Conservation (phyloP, 64 coral and sea anemone species). For the Montipora foliosa region DNA sequence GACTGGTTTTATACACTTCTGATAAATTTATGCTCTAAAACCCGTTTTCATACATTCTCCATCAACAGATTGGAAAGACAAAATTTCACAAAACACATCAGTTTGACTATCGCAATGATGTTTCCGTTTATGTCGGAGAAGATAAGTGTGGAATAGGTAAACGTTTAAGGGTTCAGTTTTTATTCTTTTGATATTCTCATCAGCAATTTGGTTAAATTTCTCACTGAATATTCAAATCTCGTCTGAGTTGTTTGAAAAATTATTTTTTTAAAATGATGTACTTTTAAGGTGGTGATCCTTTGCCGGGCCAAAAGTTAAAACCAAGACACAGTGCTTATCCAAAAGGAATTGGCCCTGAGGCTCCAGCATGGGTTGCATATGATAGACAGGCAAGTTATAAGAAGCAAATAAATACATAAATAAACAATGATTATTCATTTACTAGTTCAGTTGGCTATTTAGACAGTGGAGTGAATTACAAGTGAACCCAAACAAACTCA, state of each 20-base stretch:
- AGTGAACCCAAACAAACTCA: too few species aligned
- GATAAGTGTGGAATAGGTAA: slow-evolving; percentile 96
- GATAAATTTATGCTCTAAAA: background rate
- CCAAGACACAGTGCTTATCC: slow-evolving; percentile 90
- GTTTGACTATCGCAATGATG: slow-evolving; percentile 98
- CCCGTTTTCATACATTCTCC: background rate
- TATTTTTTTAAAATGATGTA: background rate
- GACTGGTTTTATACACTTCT: background rate
- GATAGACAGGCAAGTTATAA: slow-evolving; percentile 82
- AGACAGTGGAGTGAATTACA: too few species aligned
- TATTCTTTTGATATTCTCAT: background rate
- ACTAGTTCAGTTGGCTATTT: too few species aligned
- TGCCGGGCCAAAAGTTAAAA: slow-evolving; percentile 90
- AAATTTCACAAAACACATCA: slow-evolving; percentile 99
- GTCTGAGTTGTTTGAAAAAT: background rate
- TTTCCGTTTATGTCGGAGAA: slow-evolving; percentile 93
- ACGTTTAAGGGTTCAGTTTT: background rate
- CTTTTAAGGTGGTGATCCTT: slow-evolving; percentile 80
- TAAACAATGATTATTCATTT: too few species aligned
- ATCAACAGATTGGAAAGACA: slow-evolving; percentile 84
- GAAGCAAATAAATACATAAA: background rate
- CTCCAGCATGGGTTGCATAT: slow-evolving; percentile 98
- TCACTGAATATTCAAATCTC: background rate
- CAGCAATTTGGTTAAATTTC: background rate
- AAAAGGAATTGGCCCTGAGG: slow-evolving; percentile 96